Base-by-base conservation (phyloP, 23 tunicate species). In the Halocynthia roretzi region DNA sequence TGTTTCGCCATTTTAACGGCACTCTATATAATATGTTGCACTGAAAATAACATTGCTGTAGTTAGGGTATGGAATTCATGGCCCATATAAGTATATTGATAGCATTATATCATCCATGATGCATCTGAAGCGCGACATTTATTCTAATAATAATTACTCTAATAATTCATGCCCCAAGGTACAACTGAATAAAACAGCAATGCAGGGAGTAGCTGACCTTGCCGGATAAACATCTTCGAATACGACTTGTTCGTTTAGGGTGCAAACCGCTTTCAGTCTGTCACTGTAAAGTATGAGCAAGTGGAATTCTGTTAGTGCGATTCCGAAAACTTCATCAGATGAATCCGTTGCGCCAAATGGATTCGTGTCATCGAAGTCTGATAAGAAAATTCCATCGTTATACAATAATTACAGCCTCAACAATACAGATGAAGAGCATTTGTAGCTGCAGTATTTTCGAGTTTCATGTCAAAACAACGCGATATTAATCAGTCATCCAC, bases 251-350 rank as follows among this genome's bases (percentile, higher is more conserved):
- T 89, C 95, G 63, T 89, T 89, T 5, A 89, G 70, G 8, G 85
- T 62, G 80, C 95, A 89, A 18, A 89, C 52, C 11, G 81, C 85
- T 74, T 75, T 83, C 58, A 89, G 40, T 23, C 88, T 67, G 68
- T 89, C 88, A 52, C 80, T 7, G 64, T 89, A 89, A 10, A 89
- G 72, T 5, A 89, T 54, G 14, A 89, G 81, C 52, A 89, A 10
- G 60, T 89, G 95, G 70, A 89, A 89, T 51, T 89, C 88, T 18
- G 95, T 89, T 48, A 89, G 60, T 14, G 78, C 83, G 17, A 89
- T 61, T 72, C 56, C 90, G 17, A 89, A 58, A 14, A 89, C 84
- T 51, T 74, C 80, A 14, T 74, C 78, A 8, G 14, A 44, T 54
- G 78, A 64, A 14, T 64, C 72, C 0, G 73, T 58, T 7, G 50